Conservation (phyloP, 2,113 vertebrate species). For the Neotoma lepida region DNA sequence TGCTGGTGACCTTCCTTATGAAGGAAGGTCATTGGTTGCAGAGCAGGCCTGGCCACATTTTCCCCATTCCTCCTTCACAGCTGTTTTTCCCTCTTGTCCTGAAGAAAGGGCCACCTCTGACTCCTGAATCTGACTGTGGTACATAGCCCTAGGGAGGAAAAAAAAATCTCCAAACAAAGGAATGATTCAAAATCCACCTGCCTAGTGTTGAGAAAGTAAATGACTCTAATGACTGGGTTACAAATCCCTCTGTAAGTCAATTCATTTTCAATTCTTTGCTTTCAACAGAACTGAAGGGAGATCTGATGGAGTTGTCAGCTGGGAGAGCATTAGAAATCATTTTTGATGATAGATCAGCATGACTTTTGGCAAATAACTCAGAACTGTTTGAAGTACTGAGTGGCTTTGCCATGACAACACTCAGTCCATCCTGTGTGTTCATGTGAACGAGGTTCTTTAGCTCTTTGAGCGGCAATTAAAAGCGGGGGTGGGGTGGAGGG, state of each 20-base stretch:
- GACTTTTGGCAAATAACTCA: conserved; percentile 62
- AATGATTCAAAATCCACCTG: conserved; percentile 64
- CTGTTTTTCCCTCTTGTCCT: not conserved
- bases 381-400: conserved; percentile 59
- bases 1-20: not conserved
- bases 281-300: conserved; percentile 70
- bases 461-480: conserved; percentile 43
- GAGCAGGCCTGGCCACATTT: not conserved
- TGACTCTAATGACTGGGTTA: conserved; percentile 70
- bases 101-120: conserved; percentile 26
- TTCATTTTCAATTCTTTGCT: conserved; percentile 67
- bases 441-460: not conserved
- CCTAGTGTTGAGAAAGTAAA: conserved; percentile 57
- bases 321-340: conserved; percentile 69
- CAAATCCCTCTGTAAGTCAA: conserved; percentile 72
- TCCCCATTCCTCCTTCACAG: not conserved
- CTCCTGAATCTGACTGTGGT: not conserved
- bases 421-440: not conserved
- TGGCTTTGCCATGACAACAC: not conserved
- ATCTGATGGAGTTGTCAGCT: conserved; percentile 66
- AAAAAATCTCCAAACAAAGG: conserved; percentile 69
- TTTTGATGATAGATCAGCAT: conserved; percentile 74
- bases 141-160: not conserved
- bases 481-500: accelerated
- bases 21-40: not conserved